Evolutionary conservation across 2,888 invertebrate species (phyloP).

Genomic region (Leptopilina myrica): DNA sequence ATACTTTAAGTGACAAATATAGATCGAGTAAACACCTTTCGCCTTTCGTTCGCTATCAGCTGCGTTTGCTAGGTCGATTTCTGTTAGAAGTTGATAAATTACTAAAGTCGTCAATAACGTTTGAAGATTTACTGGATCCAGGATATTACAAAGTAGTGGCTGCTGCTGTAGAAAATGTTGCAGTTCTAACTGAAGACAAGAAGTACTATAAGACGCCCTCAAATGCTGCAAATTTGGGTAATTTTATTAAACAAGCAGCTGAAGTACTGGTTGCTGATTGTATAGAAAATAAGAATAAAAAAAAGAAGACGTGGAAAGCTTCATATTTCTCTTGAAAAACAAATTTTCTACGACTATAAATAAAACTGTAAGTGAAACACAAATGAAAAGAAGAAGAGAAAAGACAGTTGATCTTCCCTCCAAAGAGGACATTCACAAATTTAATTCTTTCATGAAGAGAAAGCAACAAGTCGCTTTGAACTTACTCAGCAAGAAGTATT

Average conservation of each 20-base stretch:
- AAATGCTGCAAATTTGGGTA: not conserved
- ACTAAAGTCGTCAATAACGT: not conserved
- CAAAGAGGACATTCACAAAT: constrained; percentile 18
- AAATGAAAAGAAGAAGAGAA: not conserved
- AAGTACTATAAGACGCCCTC: not conserved
- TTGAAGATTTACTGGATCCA: not conserved
- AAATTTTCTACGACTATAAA: constrained; percentile 51
- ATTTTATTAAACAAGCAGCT: not conserved
- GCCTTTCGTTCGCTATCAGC: constrained; percentile 54
- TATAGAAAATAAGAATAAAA: constrained; percentile 51
- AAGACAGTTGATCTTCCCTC: constrained; percentile 36
- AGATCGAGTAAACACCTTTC: constrained; percentile 45
- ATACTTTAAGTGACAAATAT: constrained; percentile 55
- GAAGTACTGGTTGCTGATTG: constrained; percentile 19
- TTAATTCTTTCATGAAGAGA: constrained; percentile 7
- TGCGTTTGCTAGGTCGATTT: constrained; percentile 55
- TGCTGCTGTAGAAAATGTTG: not conserved
- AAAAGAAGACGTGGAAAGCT: constrained; percentile 49
- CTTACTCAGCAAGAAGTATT: not conserved
- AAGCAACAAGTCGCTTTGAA: not conserved
- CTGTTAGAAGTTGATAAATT: constrained; percentile 28
- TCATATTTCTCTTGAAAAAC: constrained; percentile 49
- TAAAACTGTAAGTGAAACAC: constrained; percentile 48
- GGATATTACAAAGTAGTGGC: not conserved
- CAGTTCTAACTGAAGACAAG: not conserved